A percentile compares a stretch with the other conserved stretches of the same genome.
Conservation (phyloP, 2,113 vertebrate species). For the Gobiocypris rarus region DNA sequence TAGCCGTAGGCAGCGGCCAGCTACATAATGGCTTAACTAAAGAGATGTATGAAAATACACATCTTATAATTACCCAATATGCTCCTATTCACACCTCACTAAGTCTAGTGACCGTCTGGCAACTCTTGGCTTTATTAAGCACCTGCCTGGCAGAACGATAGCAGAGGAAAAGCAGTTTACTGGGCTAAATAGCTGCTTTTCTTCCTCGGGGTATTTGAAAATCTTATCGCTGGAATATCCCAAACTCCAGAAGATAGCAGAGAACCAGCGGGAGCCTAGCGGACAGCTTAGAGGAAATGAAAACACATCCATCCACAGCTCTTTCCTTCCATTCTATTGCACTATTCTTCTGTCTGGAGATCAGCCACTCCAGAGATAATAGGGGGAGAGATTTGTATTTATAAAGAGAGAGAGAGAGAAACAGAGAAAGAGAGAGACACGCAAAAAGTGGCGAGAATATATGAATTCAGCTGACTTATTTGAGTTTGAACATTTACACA, state of each 20-base stretch:
- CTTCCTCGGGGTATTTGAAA: slow-evolving; percentile 74
- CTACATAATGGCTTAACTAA: slow-evolving; percentile 72
- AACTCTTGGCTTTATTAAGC: slow-evolving; percentile 70
- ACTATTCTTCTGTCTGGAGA: slow-evolving; percentile 49
- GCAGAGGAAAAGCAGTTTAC: slow-evolving; percentile 64
- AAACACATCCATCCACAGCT: slow-evolving; percentile 73
- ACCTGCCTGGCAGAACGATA: slow-evolving; percentile 67
- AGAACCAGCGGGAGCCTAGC: slow-evolving; percentile 69
- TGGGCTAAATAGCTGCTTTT: slow-evolving; percentile 74
- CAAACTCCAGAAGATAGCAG: slow-evolving; percentile 73
- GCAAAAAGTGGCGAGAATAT: neutral
- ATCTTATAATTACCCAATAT: slow-evolving; percentile 69
- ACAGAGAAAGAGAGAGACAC: neutral
- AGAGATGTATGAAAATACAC: slow-evolving; percentile 65
- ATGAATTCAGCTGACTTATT: slow-evolving; percentile 2
- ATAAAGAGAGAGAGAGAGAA: slow-evolving; percentile 37
- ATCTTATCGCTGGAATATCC: slow-evolving; percentile 79
- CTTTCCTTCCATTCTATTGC: slow-evolving; percentile 13
- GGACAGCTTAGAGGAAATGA: slow-evolving; percentile 80
- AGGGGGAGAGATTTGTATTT: slow-evolving; percentile 73
- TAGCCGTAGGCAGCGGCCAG: slow-evolving; percentile 61
- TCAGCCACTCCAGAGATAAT: slow-evolving; percentile 68
- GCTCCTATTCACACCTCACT: slow-evolving; percentile 52
- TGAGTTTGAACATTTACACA: neutral
- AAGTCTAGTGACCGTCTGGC: slow-evolving; percentile 72